Percentiles rank a stretch among this genome's conserved stretches.
Conservation (phyloP, 2,113 vertebrate species). For the Aphyosemion australe region DNA sequence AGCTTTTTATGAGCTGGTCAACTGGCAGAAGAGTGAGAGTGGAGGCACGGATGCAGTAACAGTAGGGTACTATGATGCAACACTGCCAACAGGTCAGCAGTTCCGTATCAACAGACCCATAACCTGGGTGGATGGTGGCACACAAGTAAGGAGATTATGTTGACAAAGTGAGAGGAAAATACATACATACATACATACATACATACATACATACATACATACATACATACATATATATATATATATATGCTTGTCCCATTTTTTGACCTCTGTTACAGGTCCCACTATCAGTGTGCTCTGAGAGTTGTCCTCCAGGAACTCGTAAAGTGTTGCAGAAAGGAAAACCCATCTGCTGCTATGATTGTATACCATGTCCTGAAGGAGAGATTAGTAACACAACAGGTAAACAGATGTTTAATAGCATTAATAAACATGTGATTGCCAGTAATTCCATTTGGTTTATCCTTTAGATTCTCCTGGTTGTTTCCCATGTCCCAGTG, state of each 20-base stretch:
- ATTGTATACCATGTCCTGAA: too few species aligned
- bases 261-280: not conserved
- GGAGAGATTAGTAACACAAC: conserved; percentile 67
- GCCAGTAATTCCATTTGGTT: too few species aligned
- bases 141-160: not conserved
- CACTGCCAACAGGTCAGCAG: not conserved
- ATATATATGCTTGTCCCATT: too few species aligned
- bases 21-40: not conserved
- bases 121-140: not conserved
- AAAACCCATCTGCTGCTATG: too few species aligned
- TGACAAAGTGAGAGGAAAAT: not conserved
- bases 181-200: not conserved
- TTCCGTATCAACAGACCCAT: not conserved
- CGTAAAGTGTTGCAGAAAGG: too few species aligned
- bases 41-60: not conserved
- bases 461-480: conserved; percentile 6
- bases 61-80: conserved; percentile 1
- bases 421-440: conserved; percentile 35
- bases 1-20: not conserved
- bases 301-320: too few species aligned
- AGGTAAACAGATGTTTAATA: conserved; percentile 48
- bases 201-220: too few species aligned
- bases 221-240: too few species aligned
- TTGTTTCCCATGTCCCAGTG: too few species aligned
- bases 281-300: too few species aligned